Evolutionary conservation across 2,113 vertebrate species (phyloP).

Genomic region (Amazona guildingii): DNA sequence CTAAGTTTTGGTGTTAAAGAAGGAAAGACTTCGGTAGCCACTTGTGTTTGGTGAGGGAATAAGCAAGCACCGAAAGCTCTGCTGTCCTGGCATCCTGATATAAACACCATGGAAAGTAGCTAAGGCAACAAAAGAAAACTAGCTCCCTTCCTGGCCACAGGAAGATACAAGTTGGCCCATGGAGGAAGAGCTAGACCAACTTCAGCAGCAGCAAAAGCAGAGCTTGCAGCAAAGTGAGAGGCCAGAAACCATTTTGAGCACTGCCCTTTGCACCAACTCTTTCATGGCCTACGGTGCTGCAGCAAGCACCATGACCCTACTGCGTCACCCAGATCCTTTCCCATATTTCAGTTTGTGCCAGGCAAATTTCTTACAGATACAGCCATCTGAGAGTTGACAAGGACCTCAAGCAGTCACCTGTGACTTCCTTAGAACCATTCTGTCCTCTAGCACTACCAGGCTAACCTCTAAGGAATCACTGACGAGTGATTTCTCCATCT

Average conservation of each 20-base stretch:
- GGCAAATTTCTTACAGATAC: background rate
- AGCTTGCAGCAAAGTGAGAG: fast-evolving
- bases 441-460: background rate
- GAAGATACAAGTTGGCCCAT: too few relatives aligned
- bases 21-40: background rate
- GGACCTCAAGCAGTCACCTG: background rate
- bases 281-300: fast-evolving
- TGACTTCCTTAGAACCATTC: background rate
- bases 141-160: background rate
- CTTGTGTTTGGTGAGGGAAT: background rate
- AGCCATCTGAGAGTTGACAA: background rate
- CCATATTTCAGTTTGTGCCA: background rate
- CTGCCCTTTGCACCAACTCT: fast-evolving
- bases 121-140: background rate
- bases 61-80: background rate
- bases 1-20: background rate
- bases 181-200: background rate
- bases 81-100: background rate
- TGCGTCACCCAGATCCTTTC: background rate
- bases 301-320: background rate
- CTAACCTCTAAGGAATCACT: background rate
- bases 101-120: background rate
- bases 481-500: background rate
- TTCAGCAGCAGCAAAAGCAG: background rate
- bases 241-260: background rate